Evolutionary conservation across 2,113 vertebrate genomes (phyloP).

Genomic region (Phyllostomus hastatus): DNA sequence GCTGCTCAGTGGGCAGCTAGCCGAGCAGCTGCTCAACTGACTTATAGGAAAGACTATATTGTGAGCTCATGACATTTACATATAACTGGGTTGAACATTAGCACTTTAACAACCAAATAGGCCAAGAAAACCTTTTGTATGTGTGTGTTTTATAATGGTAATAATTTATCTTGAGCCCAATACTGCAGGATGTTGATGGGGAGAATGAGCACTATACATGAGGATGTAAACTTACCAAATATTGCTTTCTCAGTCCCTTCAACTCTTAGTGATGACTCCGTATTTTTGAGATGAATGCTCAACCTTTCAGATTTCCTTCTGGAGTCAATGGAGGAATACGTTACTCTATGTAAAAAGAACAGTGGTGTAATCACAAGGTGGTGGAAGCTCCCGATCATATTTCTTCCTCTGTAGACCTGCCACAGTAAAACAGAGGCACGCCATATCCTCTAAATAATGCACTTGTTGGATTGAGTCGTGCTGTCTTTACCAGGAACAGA

Average conservation of each 20-base stretch:
- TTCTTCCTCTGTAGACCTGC: background rate
- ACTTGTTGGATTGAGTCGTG: background rate
- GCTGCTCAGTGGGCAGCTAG: too few species aligned
- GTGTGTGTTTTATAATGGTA: background rate
- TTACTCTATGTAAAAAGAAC: background rate
- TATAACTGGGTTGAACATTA: background rate
- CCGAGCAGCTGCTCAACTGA: too few species aligned
- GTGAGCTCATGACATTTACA: background rate
- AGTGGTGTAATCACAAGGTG: background rate
- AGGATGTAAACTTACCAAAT: background rate
- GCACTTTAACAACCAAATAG: background rate
- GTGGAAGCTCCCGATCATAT: background rate
- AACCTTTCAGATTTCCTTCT: background rate
- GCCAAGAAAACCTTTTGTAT: background rate
- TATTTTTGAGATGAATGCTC: background rate
- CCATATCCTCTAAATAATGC: background rate
- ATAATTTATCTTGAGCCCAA: background rate
- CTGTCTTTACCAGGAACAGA: slow-evolving; percentile 18
- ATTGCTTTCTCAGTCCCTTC: background rate
- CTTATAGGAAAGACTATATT: too few species aligned
- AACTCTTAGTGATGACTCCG: background rate
- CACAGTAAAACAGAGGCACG: background rate
- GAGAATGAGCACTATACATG: background rate
- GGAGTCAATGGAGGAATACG: background rate
- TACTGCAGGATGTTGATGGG: background rate